Evolutionary conservation across 2,888 invertebrate species (phyloP).

Genomic region (Anodontia alba): DNA sequence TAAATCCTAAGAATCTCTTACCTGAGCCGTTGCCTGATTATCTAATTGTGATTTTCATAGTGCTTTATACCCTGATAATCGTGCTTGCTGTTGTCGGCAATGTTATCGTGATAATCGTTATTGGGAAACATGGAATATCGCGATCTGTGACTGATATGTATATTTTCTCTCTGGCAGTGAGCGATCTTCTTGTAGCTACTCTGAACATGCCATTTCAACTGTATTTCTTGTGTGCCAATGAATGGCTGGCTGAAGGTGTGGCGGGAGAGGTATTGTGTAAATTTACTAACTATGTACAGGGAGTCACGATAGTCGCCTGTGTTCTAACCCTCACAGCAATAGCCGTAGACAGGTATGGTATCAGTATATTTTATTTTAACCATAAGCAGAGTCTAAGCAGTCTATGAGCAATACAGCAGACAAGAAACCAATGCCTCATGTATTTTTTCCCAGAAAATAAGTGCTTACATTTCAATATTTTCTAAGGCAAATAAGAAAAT

Average conservation of each 20-base stretch:
- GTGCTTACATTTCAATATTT: too few species aligned
- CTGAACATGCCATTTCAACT: conserved; percentile 77
- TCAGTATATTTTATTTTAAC: background rate
- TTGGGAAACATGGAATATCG: conserved; percentile 56
- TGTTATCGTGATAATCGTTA: conserved; percentile 67
- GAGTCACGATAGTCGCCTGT: conserved; percentile 73
- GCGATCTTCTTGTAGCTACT: conserved; percentile 74
- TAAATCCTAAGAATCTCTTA: conserved; percentile 43
- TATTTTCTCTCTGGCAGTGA: conserved; percentile 75
- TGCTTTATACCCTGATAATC: conserved; percentile 70
- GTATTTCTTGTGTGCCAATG: conserved; percentile 66
- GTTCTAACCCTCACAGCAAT: conserved; percentile 75
- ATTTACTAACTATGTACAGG: conserved; percentile 75
- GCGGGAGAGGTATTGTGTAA: conserved; percentile 74
- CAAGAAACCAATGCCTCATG: too few species aligned
- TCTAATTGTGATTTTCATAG: conserved; percentile 59
- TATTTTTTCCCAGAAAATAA: too few species aligned
- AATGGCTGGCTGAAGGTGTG: conserved; percentile 73
- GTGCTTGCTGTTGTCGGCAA: conserved; percentile 70
- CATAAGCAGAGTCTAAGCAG: background rate
- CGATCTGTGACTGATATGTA: conserved; percentile 75
- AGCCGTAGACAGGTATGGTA: conserved; percentile 76
- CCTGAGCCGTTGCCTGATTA: conserved; percentile 61
- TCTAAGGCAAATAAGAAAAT: too few species aligned
- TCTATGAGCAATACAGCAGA: too few species aligned